These are phyloP conservation scores for Mionectes macconnelli DNA, from an alignment of 2,113 vertebrate species.

Conservation along the genomic window DNA sequence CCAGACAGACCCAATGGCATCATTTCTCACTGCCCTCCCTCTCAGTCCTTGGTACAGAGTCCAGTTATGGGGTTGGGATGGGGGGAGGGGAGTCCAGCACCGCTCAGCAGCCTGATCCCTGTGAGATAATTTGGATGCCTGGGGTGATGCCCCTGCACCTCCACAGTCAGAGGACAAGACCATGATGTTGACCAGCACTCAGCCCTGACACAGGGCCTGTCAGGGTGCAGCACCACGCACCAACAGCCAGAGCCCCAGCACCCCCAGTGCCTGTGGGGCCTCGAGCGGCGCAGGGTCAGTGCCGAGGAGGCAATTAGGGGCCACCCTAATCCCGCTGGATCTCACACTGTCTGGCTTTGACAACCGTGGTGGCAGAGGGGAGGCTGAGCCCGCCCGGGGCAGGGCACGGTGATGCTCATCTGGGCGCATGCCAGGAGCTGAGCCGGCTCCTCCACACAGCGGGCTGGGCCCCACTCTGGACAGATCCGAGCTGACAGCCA, in stretches of 20 bases:
- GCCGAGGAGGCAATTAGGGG: not conserved
- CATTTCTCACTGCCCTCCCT: fast-evolving
- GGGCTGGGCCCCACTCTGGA: fast-evolving
- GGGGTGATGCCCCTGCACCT: not conserved
- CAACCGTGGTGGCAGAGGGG: fast-evolving
- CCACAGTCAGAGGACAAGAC: fast-evolving
- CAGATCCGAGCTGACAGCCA: not conserved
- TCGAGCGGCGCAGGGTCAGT: fast-evolving
- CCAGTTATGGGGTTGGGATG: fast-evolving
- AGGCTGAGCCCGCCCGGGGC: not conserved
- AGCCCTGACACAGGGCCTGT: not conserved
- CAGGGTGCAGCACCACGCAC: fast-evolving
- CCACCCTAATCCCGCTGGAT: not conserved
- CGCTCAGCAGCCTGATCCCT: fast-evolving
- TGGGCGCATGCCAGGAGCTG: not conserved
- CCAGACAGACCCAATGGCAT: fast-evolving
- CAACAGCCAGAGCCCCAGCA: fast-evolving
- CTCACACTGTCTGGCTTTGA: not conserved
- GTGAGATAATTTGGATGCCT: fast-evolving
- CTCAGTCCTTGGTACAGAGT: not conserved
- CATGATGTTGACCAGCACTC: fast-evolving
- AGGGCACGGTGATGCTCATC: not conserved
- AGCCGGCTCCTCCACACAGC: fast-evolving
- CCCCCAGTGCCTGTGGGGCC: not conserved
- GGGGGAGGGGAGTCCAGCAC: not conserved